Percentiles rank a stretch among this genome's conserved stretches.
phyloP scores from a whole-genome alignment of 2,797 vertebrate genomes.

The Balearica regulorum region DNA sequence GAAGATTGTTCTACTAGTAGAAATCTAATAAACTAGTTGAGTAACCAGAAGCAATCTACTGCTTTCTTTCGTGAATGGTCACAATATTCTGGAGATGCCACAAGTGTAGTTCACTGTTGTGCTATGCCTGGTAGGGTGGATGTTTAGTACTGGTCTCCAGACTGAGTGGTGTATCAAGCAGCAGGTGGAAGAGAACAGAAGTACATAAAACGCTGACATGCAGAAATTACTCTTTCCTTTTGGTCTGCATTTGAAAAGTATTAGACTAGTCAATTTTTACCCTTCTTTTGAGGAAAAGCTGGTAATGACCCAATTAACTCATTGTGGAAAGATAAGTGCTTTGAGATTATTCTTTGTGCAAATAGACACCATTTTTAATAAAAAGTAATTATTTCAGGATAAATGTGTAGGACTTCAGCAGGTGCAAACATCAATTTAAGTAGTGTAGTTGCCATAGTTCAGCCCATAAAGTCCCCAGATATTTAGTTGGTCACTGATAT shows the following conservation, averaged over 20 bases:
- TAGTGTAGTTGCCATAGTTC: not conserved
- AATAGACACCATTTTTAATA: not conserved
- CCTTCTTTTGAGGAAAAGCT: conserved; percentile 1
- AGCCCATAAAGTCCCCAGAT: not conserved
- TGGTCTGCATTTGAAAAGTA: not conserved
- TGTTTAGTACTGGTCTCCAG: conserved; percentile 49
- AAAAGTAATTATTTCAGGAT: not conserved
- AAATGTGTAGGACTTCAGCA: not conserved
- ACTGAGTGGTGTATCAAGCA: conserved; percentile 63
- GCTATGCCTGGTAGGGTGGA: conserved; percentile 72
- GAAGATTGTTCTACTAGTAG: conserved; percentile 47
- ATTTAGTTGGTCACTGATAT: not conserved
- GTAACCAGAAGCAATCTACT: conserved; percentile 61
- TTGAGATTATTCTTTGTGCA: not conserved
- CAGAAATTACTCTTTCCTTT: not conserved
- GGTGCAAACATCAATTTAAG: not conserved
- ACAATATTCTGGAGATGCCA: conserved; percentile 62
- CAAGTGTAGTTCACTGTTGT: conserved; percentile 76
- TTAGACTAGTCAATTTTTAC: not conserved
- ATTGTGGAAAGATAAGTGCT: not conserved
- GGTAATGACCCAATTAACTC: not conserved
- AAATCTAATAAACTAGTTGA: conserved; percentile 45
- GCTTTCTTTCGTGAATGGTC: conserved; percentile 67
- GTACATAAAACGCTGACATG: not conserved
- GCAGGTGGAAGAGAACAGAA: conserved; percentile 33